Percentiles rank a stretch among this genome's conserved stretches.
These are phyloP conservation scores for Mesorhabditis spiculigera DNA, from an alignment of 2,888 invertebrate genomes.

Conservation along the genomic window DNA sequence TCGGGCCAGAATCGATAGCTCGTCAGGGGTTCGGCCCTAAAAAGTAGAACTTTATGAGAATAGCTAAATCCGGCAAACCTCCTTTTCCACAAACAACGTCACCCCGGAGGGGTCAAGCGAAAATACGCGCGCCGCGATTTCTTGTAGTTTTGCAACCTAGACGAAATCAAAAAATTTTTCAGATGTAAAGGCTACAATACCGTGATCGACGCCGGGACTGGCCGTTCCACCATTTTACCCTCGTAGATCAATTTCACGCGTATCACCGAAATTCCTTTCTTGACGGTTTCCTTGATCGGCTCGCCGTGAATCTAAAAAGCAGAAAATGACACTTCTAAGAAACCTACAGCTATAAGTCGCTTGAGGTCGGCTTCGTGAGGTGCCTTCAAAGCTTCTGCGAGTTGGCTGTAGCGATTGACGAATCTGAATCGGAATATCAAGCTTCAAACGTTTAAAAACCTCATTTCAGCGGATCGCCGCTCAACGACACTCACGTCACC, in stretches of 20 bases:
- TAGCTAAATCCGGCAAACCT: background rate
- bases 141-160: background rate
- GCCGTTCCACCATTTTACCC: background rate
- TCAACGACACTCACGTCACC: constrained; percentile 38
- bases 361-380: constrained; percentile 28
- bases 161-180: background rate
- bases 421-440: constrained; percentile 23
- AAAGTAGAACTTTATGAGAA: too few species aligned
- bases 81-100: background rate
- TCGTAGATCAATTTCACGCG: background rate
- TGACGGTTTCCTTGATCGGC: background rate
- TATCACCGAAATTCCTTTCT: background rate
- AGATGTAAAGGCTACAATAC: background rate
- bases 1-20: constrained; percentile 3
- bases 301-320: background rate
- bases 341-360: constrained; percentile 22
- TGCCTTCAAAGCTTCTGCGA: constrained; percentile 14
- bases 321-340: background rate
- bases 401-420: constrained; percentile 32
- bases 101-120: background rate
- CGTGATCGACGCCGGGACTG: background rate
- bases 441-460: too few species aligned
- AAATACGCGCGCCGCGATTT: background rate
- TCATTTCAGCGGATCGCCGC: constrained; percentile 28
- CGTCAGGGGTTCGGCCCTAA: background rate